phyloP scores from a whole-genome alignment of 2,113 vertebrate species.

The Calyptomena viridis region DNA sequence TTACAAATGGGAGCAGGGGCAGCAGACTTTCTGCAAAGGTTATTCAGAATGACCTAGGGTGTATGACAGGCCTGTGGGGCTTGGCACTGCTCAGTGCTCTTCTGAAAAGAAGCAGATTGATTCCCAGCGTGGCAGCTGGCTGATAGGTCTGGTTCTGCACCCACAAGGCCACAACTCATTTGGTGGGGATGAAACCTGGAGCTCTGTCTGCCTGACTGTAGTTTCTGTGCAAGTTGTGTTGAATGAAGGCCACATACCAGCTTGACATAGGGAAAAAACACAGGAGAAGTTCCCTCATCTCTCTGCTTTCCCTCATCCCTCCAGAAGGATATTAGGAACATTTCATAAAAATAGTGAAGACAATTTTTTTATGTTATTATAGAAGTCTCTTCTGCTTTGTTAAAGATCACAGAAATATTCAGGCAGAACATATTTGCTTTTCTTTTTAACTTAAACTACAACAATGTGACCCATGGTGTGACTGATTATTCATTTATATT shows the following conservation, averaged over 20 bases:
- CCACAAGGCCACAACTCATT: background rate
- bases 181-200: background rate
- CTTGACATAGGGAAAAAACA: background rate
- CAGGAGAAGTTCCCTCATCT: background rate
- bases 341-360: background rate
- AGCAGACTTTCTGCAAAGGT: background rate
- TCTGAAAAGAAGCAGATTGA: background rate
- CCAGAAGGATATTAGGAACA: background rate
- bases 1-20: background rate
- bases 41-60: background rate
- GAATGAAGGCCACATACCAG: rapidly evolving
- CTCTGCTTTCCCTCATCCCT: rapidly evolving
- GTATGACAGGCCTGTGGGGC: rapidly evolving
- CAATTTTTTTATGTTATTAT: background rate
- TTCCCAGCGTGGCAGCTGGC: background rate
- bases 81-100: background rate
- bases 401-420: background rate
- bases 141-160: background rate
- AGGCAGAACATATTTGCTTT: background rate
- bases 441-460: background rate
- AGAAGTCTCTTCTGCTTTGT: background rate
- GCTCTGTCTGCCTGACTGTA: background rate
- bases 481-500: background rate
- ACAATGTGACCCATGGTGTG: background rate
- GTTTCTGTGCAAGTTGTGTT: background rate